A percentile compares a stretch with the other conserved stretches of the same genome.
These are phyloP conservation scores for Cistogaster globosa DNA, from an alignment of 2,888 invertebrate genomes.

Conservation along the genomic window DNA sequence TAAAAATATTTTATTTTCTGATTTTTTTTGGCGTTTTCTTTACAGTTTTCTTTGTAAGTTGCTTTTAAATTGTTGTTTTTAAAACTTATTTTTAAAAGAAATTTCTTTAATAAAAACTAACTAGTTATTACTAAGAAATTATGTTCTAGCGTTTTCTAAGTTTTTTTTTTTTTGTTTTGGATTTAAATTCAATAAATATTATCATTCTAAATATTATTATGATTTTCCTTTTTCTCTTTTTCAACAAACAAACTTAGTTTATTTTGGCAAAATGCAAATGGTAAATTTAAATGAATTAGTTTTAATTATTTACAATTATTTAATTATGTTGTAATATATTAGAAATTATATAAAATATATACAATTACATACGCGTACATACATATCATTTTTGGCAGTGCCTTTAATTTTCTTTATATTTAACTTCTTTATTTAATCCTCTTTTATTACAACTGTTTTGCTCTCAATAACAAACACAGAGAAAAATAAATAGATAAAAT, in stretches of 20 bases:
- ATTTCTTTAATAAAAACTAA: constrained; percentile 16
- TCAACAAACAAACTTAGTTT: constrained; percentile 65
- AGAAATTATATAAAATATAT: constrained; percentile 31
- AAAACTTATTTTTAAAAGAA: not conserved
- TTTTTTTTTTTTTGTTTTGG: not conserved
- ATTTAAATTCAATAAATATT: constrained; percentile 26
- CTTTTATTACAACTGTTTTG: too few relatives aligned
- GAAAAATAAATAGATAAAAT: too few relatives aligned
- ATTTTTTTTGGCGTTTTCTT: constrained; percentile 77
- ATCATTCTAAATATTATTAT: not conserved
- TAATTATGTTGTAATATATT: not conserved
- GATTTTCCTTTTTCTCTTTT: constrained; percentile 18
- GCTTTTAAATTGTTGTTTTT: constrained; percentile 6
- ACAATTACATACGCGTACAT: constrained; percentile 30
- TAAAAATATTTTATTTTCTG: constrained; percentile 64
- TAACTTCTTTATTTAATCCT: too few relatives aligned
- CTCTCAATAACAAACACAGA: too few relatives aligned
- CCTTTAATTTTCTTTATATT: constrained; percentile 22
- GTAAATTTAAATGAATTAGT: not conserved
- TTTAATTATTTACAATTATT: constrained; percentile 28
- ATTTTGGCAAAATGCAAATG: constrained; percentile 70
- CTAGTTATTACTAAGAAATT: constrained; percentile 28
- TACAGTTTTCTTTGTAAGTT: constrained; percentile 71
- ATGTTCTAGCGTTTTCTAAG: constrained; percentile 6
- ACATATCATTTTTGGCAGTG: constrained; percentile 63